Evolutionary conservation across 2,797 vertebrate genomes (phyloP).

Genomic region (Oreochromis mossambicus): DNA sequence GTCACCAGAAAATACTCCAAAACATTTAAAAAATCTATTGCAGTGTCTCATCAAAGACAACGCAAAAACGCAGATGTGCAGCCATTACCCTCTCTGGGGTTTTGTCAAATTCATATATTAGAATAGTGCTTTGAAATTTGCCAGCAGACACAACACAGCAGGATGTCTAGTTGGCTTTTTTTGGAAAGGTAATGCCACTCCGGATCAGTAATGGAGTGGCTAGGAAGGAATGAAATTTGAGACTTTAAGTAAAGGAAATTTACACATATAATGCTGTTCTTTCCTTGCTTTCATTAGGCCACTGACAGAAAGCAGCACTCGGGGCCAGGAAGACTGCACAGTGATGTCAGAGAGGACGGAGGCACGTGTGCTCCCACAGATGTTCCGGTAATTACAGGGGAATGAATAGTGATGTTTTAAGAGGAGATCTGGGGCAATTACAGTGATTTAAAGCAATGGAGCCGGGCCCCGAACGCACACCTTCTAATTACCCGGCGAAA

Average conservation of each 20-base stretch:
- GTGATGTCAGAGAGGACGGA: conserved; percentile 58
- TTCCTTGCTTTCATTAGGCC: not conserved
- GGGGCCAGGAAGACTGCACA: not conserved
- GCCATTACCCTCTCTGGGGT: conserved; percentile 13
- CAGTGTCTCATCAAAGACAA: conserved; percentile 22
- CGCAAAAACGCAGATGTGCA: not conserved
- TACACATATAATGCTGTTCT: not conserved
- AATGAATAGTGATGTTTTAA: conserved; percentile 71
- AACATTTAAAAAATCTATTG: not conserved
- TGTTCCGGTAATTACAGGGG: conserved; percentile 73
- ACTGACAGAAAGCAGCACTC: not conserved
- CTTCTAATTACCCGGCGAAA: conserved; percentile 62
- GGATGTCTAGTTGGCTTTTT: conserved; percentile 4
- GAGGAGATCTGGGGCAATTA: conserved; percentile 72
- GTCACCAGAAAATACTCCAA: not conserved
- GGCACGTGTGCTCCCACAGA: conserved; percentile 61
- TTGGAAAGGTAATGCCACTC: conserved; percentile 11
- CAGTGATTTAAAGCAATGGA: conserved; percentile 69
- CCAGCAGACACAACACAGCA: conserved; percentile 27
- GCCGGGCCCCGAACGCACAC: conserved; percentile 49
- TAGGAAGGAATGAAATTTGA: not conserved
- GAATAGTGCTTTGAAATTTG: conserved; percentile 40
- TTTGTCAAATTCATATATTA: conserved; percentile 27
- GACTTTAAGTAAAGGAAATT: not conserved
- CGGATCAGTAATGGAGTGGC: not conserved